Evolutionary conservation across 1,140 invertebrate genomes (phyloP).

Genomic region (Heliconius himera): DNA sequence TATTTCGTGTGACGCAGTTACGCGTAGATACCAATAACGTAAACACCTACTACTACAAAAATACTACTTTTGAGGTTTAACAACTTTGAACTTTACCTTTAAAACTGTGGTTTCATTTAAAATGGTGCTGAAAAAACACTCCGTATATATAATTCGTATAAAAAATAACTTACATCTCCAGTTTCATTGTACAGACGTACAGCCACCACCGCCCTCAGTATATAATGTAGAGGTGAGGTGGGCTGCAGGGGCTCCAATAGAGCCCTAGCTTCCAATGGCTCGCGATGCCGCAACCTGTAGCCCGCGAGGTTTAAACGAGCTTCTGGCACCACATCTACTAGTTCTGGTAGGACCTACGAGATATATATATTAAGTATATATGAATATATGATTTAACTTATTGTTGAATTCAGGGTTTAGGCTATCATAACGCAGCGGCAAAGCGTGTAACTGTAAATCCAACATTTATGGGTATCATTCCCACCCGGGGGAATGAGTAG

Average conservation of each 20-base stretch:
- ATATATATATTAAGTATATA: background rate
- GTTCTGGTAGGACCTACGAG: conserved; percentile 89
- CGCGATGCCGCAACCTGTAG: conserved; percentile 95
- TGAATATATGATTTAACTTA: background rate
- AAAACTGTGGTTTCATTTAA: too few species aligned
- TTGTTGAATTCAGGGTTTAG: too few species aligned
- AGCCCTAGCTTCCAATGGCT: conserved; percentile 94
- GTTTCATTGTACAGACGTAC: conserved; percentile 96
- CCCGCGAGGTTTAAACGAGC: conserved; percentile 97
- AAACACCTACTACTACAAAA: too few species aligned
- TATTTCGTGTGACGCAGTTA: too few species aligned
- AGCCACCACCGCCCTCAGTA: conserved; percentile 97
- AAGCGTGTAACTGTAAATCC: background rate
- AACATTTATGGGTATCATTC: background rate
- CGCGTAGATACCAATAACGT: too few species aligned
- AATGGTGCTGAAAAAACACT: too few species aligned
- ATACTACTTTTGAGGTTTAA: too few species aligned
- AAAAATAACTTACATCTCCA: conserved; percentile 86
- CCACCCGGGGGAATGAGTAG: background rate
- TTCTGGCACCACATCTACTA: conserved; percentile 98
- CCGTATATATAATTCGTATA: too few species aligned
- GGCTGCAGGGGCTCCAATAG: conserved; percentile 96
- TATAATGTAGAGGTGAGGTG: conserved; percentile 97
- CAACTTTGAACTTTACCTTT: too few species aligned
- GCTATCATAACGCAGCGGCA: too few species aligned